A percentile compares a stretch with the other conserved stretches of the same genome.
Evolutionary conservation across 2,797 vertebrate genomes (phyloP).

Genomic region (Sebastolobus altivelis): DNA sequence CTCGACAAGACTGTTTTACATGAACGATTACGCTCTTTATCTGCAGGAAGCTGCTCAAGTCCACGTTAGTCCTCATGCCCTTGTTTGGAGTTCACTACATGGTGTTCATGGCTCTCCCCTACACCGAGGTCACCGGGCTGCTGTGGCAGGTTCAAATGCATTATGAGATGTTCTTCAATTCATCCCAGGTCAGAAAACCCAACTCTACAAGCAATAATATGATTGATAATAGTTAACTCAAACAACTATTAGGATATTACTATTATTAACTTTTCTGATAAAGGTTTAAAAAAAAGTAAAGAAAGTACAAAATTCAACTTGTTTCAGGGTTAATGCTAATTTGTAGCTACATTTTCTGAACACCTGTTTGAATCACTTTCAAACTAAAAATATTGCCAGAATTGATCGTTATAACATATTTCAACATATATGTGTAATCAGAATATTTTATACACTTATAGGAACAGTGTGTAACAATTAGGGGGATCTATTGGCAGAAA

Average conservation of each 20-base stretch:
- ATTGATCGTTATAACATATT: not conserved
- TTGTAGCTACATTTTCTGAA: not conserved
- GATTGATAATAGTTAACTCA: not conserved
- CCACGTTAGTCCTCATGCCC: slow-evolving; percentile 90
- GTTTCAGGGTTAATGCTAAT: not conserved
- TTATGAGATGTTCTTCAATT: slow-evolving; percentile 93
- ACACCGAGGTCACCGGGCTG: slow-evolving; percentile 87
- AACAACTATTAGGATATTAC: not conserved
- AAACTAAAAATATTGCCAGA: not conserved
- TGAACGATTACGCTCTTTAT: not conserved
- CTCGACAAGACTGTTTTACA: not conserved
- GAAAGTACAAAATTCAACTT: not conserved
- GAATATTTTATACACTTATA: not conserved
- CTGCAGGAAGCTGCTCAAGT: slow-evolving; percentile 88
- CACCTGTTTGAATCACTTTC: not conserved
- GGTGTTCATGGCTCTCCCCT: slow-evolving; percentile 90
- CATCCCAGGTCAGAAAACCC: slow-evolving; percentile 84
- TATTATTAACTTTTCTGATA: not conserved
- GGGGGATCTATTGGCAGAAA: no score
- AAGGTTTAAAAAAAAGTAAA: not conserved
- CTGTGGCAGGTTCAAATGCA: slow-evolving; percentile 93
- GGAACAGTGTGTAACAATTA: no score
- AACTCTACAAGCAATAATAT: not conserved
- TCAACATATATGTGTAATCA: not conserved
- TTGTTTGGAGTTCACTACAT: slow-evolving; percentile 92